Percentiles rank a stretch among this genome's conserved stretches.
phyloP scores from a whole-genome alignment of 2,888 invertebrate species.

The Noctua pronuba region DNA sequence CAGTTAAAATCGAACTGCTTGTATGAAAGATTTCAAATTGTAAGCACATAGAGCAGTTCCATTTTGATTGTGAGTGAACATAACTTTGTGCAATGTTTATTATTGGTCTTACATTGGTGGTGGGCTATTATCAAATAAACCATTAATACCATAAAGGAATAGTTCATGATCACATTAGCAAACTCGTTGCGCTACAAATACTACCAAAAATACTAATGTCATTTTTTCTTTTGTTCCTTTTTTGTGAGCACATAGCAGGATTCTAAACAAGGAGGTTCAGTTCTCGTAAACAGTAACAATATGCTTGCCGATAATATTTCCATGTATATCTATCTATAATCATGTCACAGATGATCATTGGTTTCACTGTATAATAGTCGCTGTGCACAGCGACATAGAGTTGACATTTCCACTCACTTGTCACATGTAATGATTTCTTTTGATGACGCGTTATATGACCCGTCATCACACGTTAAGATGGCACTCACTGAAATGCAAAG shows the following conservation, averaged over 20 bases:
- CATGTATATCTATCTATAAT: constrained; percentile 80
- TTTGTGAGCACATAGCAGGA: constrained; percentile 90
- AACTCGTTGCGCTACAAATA: constrained; percentile 75
- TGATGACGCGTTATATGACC: constrained; percentile 77
- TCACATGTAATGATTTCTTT: constrained; percentile 93
- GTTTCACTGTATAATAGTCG: constrained; percentile 79
- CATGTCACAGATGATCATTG: constrained; percentile 81
- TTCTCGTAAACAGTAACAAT: constrained; percentile 87
- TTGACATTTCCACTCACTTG: constrained; percentile 91
- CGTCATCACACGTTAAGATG: constrained; percentile 85
- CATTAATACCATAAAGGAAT: constrained; percentile 70
- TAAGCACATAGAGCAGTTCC: constrained; percentile 33
- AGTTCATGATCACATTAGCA: constrained; percentile 70
- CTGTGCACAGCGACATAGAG: constrained; percentile 77
- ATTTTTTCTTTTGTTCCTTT: constrained; percentile 88
- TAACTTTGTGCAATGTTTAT: constrained; percentile 63
- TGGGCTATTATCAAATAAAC: constrained; percentile 71
- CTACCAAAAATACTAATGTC: constrained; percentile 86
- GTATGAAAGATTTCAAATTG: constrained; percentile 14
- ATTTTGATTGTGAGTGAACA: constrained; percentile 62
- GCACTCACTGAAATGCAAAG: constrained; percentile 91
- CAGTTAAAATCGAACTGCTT: constrained; percentile 55
- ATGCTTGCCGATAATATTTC: constrained; percentile 87
- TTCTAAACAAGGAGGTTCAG: constrained; percentile 89
- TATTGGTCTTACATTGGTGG: constrained; percentile 73